Evolutionary conservation across 2,888 invertebrate genomes (phyloP).

Genomic region (Philaethria dido): DNA sequence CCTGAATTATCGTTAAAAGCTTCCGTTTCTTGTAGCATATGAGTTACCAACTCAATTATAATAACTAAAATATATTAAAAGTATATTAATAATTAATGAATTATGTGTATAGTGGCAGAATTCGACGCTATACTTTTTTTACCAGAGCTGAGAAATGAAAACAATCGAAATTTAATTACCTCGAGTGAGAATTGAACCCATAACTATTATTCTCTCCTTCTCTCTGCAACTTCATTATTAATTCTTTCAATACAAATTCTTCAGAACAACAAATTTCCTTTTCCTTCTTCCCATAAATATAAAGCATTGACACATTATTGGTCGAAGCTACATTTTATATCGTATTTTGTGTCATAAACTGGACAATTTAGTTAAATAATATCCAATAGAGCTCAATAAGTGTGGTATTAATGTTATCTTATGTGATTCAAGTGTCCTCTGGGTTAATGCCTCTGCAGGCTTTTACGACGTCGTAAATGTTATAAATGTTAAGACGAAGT

Average conservation of each 20-base stretch:
- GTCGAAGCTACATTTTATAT: neutral
- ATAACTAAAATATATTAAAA: too few species aligned
- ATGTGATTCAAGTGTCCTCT: slow-evolving; percentile 37
- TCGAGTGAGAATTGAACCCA: too few species aligned
- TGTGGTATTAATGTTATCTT: slow-evolving; percentile 40
- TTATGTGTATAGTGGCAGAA: too few species aligned
- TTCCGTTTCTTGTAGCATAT: too few species aligned
- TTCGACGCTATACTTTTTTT: too few species aligned
- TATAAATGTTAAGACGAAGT: slow-evolving; percentile 31
- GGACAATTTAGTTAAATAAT: slow-evolving; percentile 32
- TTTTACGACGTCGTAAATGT: slow-evolving; percentile 40
- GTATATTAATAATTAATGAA: too few species aligned
- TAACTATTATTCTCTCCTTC: too few species aligned
- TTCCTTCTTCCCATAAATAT: neutral
- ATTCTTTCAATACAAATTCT: neutral
- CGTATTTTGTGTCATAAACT: slow-evolving; percentile 20
- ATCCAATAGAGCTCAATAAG: slow-evolving; percentile 38
- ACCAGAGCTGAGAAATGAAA: too few species aligned
- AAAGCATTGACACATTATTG: slow-evolving; percentile 1
- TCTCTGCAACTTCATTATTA: too few species aligned
- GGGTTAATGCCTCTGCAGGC: slow-evolving; percentile 32
- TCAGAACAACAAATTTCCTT: slow-evolving; percentile 1
- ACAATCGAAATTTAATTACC: too few species aligned
- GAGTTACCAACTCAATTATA: too few species aligned
- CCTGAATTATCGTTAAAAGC: too few species aligned